Base-by-base conservation (phyloP, 2,113 vertebrate genomes). In the Tyto alba region DNA sequence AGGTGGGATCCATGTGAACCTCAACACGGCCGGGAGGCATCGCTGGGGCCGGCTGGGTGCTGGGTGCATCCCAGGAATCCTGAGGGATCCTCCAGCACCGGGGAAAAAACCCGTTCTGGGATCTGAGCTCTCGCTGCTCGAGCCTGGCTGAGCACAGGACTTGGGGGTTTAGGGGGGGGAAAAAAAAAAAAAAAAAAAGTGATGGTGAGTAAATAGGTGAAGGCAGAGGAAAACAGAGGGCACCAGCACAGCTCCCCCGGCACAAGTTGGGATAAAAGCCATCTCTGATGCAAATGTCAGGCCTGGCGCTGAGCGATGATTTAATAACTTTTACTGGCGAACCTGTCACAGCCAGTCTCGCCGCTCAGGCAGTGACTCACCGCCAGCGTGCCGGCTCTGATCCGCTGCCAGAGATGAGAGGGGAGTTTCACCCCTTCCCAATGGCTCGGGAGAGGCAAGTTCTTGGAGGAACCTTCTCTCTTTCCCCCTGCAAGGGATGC, bases 271-370 rank as follows among this genome's bases (percentile, higher is more conserved):
- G 95, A 90, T 89, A 86, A 97, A 97, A 95, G 78, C 85, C 56
- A 30, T 19, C 6, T 95, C 95, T 94, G 89, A 94, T 89, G 95
- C 95, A 92, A 97, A 93, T 68, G 62, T 91, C 95, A 96, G 89
- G 8, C 64, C 64, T 12, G 82, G 50, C 36, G 59, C 89, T 90
- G 87, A 94, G 93, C 77, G 60, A 93, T 96, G 96, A 96, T 96
- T 96, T 97, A 96, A 96, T 97, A 89, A 95, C 79, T 96, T 90
- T 73, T 64, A 96, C 48, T 60, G 90, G 67, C 10, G 15, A 96
- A 85, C 21, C 64, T 84, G 34, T 92, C 95, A 85, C 45, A 88
- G 94, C 60, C 96, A 75, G 93, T 75, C 50, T 93, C 88, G 77
- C 85, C 43, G 68, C 40, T 82, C 40, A 47, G 90, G 83, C 62